Conservation (phyloP, 2,113 vertebrate genomes). For the Hippocampus guttulatus region DNA sequence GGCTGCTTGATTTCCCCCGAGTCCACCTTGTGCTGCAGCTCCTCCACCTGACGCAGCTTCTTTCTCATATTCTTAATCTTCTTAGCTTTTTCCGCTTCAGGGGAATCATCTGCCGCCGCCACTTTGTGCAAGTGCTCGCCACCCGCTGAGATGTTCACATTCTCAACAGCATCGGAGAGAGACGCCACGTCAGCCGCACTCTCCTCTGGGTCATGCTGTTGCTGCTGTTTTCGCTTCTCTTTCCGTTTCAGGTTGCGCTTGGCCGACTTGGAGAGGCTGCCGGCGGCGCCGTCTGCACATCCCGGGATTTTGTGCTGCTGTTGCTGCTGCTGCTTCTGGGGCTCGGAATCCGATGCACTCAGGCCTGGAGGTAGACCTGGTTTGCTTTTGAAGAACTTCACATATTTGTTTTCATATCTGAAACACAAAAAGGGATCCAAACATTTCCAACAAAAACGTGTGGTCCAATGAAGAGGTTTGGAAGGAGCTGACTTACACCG, state of each 20-base stretch:
- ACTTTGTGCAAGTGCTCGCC: constrained; percentile 26
- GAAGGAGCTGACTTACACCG: constrained; percentile 77
- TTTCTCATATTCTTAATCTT: constrained; percentile 89
- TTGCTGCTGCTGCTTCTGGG: constrained; percentile 48
- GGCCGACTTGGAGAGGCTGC: constrained; percentile 82
- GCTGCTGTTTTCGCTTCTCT: constrained; percentile 87
- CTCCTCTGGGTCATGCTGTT: constrained; percentile 38
- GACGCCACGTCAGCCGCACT: constrained; percentile 58
- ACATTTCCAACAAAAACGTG: background rate
- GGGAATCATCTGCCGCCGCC: constrained; percentile 18
- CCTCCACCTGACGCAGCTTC: constrained; percentile 90
- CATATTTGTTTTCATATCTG: constrained; percentile 96
- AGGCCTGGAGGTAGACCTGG: constrained; percentile 88
- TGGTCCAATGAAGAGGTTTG: background rate
- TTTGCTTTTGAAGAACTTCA: constrained; percentile 96
- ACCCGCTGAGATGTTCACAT: constrained; percentile 55
- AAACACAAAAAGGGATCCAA: background rate
- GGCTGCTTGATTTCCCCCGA: constrained; percentile 81
- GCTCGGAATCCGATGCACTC: constrained; percentile 61
- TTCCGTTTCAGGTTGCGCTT: constrained; percentile 93
- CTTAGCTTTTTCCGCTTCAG: constrained; percentile 73
- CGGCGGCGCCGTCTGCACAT: constrained; percentile 47
- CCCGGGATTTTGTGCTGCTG: constrained; percentile 56
- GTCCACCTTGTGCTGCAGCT: constrained; percentile 85
- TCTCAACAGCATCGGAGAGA: constrained; percentile 71